Conservation (phyloP, 1,140 invertebrate species). For the Lepidurus couesii region DNA sequence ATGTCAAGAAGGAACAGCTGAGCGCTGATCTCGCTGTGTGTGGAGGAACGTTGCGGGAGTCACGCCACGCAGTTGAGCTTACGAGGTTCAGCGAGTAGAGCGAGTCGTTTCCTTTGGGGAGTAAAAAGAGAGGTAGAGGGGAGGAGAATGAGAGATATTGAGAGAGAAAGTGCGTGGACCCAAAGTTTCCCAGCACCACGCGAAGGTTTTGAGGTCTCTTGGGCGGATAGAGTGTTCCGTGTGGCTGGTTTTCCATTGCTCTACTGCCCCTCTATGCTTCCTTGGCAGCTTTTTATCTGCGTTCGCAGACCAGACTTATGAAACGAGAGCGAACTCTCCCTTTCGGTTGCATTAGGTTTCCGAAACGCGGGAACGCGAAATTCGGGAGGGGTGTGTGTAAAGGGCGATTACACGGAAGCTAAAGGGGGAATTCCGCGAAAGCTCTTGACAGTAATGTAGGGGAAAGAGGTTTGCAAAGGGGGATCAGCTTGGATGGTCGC, state of each 20-base stretch:
- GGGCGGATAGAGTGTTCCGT: neutral
- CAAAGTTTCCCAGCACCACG: neutral
- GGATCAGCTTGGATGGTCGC: too few species aligned
- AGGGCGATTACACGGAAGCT: too few species aligned
- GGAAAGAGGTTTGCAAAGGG: too few species aligned
- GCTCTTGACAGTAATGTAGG: too few species aligned
- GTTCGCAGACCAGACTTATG: too few species aligned
- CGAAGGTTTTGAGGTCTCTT: slow-evolving; percentile 1
- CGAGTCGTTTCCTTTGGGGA: neutral
- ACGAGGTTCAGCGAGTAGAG: neutral
- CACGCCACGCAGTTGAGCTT: slow-evolving; percentile 7
- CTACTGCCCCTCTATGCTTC: neutral
- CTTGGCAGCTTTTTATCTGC: neutral
- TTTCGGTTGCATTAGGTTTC: neutral
- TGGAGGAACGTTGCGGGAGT: neutral
- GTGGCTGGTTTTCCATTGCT: slow-evolving; percentile 13
- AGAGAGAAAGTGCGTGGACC: slow-evolving; percentile 16
- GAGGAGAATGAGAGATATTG: neutral
- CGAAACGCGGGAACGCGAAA: neutral
- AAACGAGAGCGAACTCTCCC: neutral
- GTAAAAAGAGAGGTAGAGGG: neutral
- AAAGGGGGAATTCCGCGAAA: too few species aligned
- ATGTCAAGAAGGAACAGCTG: too few species aligned
- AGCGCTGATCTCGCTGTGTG: neutral
- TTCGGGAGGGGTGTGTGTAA: neutral